Conservation (phyloP, 2,888 invertebrate species). For the Brachypalpus laphriformis region DNA sequence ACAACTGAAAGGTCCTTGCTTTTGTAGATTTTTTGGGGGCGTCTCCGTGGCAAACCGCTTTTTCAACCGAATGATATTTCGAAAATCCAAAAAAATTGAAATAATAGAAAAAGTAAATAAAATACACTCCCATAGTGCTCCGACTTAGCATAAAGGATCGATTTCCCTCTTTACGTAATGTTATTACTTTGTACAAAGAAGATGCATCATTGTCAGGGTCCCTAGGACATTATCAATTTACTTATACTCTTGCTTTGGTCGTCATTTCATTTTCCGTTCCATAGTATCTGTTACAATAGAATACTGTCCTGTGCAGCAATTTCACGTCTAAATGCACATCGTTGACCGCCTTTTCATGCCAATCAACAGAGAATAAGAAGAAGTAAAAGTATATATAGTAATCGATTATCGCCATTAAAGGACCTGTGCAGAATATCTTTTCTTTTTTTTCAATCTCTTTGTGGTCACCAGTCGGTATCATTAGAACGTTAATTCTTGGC, state of each 20-base stretch:
- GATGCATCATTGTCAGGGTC: slow-evolving; percentile 48
- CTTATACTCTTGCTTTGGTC: slow-evolving; percentile 17
- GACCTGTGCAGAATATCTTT: slow-evolving; percentile 69
- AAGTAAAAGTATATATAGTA: slow-evolving; percentile 49
- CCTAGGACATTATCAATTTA: slow-evolving; percentile 55
- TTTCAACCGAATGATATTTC: slow-evolving; percentile 60
- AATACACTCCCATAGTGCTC: slow-evolving; percentile 24
- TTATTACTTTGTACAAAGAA: slow-evolving; percentile 47
- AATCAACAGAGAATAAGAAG: slow-evolving; percentile 55
- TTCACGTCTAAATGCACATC: slow-evolving; percentile 75
- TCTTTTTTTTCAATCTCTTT: slow-evolving; percentile 37
- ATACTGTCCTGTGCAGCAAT: slow-evolving; percentile 59
- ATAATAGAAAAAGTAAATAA: slow-evolving; percentile 66
- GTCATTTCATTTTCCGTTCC: background rate
- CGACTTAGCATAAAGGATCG: slow-evolving; percentile 61
- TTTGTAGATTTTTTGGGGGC: slow-evolving; percentile 55
- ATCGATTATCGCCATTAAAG: slow-evolving; percentile 74
- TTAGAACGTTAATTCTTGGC: slow-evolving; percentile 67
- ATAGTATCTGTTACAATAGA: slow-evolving; percentile 43
- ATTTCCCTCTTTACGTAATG: slow-evolving; percentile 66
- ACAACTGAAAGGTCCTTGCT: slow-evolving; percentile 26
- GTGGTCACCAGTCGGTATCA: slow-evolving; percentile 68
- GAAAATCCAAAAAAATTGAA: slow-evolving; percentile 2
- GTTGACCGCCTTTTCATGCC: slow-evolving; percentile 76
- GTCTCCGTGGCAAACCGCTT: slow-evolving; percentile 71